Base-by-base conservation (phyloP, 2,888 invertebrate genomes). In the Anodontia alba region DNA sequence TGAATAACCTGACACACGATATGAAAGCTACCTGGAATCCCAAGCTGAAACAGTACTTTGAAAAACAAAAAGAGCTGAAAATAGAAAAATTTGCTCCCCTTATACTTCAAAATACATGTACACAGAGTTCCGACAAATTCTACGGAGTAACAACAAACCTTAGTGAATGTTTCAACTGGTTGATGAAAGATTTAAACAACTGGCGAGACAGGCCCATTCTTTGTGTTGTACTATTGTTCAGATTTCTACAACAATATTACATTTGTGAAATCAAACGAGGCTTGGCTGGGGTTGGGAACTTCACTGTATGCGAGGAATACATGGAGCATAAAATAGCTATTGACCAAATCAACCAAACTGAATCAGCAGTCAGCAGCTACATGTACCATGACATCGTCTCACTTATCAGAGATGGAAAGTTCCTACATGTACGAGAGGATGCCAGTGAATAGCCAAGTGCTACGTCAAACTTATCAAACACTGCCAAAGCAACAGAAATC, bases 151-250 rank as follows among this genome's bases (percentile, higher is more conserved):
- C 71, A 71, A 49, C 51, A 12, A 46, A 49, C 36, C 71, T 51
- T 0, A 31, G 31, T 8, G 51, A 71, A 12, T 29, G 71, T 29
- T 49, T 51, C 31, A 71, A 49, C 20, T 71, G 71, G 71, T 31
- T 71, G 20, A 51, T 71, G 33, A 71, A 71, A 71, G 71, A 49
- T 20, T 51, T 71, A 2, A 71, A 49, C 31, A 71, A 71, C 51
- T 71, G 71, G 51, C 36, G 42, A 49, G 71, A 49, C 31, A 51
- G 71, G 17, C 71, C 71, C 0, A 71, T 71, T 20, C 51, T 51
- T 33, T n/a, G 20, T 38, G 26, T 67, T 23, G n/a, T 46, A 7
- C 38, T 67, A 7, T 67, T 33, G 7, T 67, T 67, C 38, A 23
- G 67, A 15, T 38, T 33, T 20, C 26, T 67, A 17, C 68, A 42